Evolutionary conservation across 2,113 vertebrate species (phyloP), one percentile per base, ranked within the genome.

Genomic region (Chitala chitala): DNA sequence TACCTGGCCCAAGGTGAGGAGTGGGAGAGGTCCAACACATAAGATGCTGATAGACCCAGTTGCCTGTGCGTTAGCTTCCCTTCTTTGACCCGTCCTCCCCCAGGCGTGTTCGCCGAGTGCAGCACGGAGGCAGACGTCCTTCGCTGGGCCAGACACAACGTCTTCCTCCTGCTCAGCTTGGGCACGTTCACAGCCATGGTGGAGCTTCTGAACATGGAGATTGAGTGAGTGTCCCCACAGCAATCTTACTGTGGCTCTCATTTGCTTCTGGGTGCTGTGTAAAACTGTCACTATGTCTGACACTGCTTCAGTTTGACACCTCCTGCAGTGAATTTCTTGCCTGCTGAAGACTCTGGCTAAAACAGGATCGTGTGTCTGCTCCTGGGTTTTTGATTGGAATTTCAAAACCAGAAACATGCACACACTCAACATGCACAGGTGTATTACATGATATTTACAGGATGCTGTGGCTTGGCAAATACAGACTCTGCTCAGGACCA

Each of bases 191-290:
- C 93, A 0, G 90, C 95, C 5, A 92, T 98, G 84, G 89, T 98
- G 91, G 96, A 98, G 83, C 91, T 98, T 6, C 95, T 99, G 72
- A 96, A 93, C 90, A 95, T 98, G 96, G 96, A 98, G 87, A 96
- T 96, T 0, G 95, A 97, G 97, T 99, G 78, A 90, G 91, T n/a
- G n/a, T 86, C 29, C 9, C 4, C 48, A 24, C 13, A 36, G 38
- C 5, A 12, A 33, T 17, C 20, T 8, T 6, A 42, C 54, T 6
- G 12, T 38, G n/a, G 36, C 20, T 36, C 44, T 31, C 50, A 1
- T 71, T 12, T 13, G 17, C 50, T 9, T 15, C 29, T 63, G 31
- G 59, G 13, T 26, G 1, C 5, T 31, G 13, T 63, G 22, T 20
- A n/a, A 7, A 8, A 5, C 46, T 48, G 46, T 8, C 46, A 5